Percentiles rank a stretch among this genome's conserved stretches.
Conservation (phyloP, 2,113 vertebrate genomes). For the chimpanzee (Pan troglodytes) region NHGRI_mPanTro3-v2.1_pri NC_072410.2:69142001-69142500, state of each 20-base stretch:
- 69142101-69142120: not conserved
- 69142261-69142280: not conserved
- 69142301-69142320: not conserved
- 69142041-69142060: not conserved
- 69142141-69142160: no score
- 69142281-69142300: not conserved
- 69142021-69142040: not conserved
- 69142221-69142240: not conserved
- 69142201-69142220: not conserved
- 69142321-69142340: not conserved
- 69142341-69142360: not conserved
- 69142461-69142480: no score
- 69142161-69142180: not conserved
- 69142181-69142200: not conserved
- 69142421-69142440: no score
- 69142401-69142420: no score
- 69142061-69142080: not conserved
- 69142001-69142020: not conserved
- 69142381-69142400: no score
- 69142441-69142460: no score
- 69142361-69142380: no score
- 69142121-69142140: not conserved
- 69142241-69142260: not conserved
- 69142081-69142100: not conserved
- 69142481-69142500: no score